A percentile compares a stretch with the other conserved stretches of the same genome.
phyloP scores from a whole-genome alignment of 2,888 invertebrate genomes.

The Pachycephus smyrnensis region DNA sequence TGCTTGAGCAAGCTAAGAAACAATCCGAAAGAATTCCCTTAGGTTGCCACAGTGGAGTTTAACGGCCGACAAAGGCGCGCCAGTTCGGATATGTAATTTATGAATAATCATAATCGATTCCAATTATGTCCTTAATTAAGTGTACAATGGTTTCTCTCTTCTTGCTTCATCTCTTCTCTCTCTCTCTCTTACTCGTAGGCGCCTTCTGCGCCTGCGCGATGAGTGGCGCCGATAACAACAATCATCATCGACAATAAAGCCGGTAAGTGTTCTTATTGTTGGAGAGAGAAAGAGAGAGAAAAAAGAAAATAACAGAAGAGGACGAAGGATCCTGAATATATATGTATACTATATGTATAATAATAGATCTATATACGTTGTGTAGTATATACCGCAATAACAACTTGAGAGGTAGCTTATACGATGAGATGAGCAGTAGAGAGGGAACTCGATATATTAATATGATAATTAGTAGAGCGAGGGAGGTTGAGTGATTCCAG shows the following conservation, averaged over 20 bases:
- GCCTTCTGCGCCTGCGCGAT: not conserved
- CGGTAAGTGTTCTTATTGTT: constrained; percentile 20
- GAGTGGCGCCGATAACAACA: constrained; percentile 9
- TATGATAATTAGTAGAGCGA: constrained; percentile 25
- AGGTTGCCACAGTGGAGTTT: not conserved
- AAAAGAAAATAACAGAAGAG: constrained; percentile 2
- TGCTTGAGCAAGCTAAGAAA: not conserved
- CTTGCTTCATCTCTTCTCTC: not conserved
- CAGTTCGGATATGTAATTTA: not conserved
- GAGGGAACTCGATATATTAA: constrained; percentile 12
- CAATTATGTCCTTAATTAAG: constrained; percentile 15
- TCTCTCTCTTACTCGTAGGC: not conserved
- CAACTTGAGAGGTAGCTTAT: not conserved
- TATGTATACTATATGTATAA: no score
- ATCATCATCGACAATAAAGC: constrained; percentile 1
- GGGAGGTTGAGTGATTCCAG: constrained; percentile 6
- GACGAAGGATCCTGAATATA: not conserved
- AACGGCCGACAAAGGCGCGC: constrained; percentile 5
- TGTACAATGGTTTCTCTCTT: not conserved
- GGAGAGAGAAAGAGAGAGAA: constrained; percentile 14
- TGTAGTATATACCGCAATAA: not conserved
- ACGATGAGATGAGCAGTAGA: not conserved
- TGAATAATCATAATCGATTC: constrained; percentile 16
- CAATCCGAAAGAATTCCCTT: not conserved
- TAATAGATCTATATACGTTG: no score